Conservation (phyloP, 2,113 vertebrate species). For the Cyprinodon variegatus region DNA sequence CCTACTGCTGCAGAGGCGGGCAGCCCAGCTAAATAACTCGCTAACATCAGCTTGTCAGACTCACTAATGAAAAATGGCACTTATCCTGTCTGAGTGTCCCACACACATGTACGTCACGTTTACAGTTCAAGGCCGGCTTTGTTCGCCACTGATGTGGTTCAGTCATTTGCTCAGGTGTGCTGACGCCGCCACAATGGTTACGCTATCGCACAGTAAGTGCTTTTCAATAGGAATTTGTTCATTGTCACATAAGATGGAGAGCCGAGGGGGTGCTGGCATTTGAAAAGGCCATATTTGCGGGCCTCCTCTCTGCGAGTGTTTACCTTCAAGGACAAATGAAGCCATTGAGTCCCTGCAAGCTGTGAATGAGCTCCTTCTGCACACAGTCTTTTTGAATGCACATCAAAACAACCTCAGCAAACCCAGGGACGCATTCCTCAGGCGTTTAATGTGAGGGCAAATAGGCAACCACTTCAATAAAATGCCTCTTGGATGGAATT, state of each 20-base stretch:
- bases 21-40: background rate
- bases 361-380: constrained; percentile 81
- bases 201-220: constrained; percentile 73
- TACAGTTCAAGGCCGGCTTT: constrained; percentile 56
- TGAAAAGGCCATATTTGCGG: constrained; percentile 79
- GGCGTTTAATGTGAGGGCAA: constrained; percentile 81
- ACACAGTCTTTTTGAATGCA: constrained; percentile 74
- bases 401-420: constrained; percentile 82
- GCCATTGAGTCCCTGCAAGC: constrained; percentile 73
- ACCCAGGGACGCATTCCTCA: constrained; percentile 78
- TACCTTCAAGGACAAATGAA: constrained; percentile 79
- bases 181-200: constrained; percentile 58
- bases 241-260: constrained; percentile 79
- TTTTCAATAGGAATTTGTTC: constrained; percentile 77
- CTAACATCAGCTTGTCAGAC: constrained; percentile 27
- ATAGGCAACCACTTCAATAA: constrained; percentile 82
- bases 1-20: background rate
- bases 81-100: background rate
- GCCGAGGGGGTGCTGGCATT: constrained; percentile 70
- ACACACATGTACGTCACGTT: constrained; percentile 36
- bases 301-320: constrained; percentile 75
- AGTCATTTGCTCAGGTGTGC: constrained; percentile 75
- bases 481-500: constrained; percentile 75
- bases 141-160: constrained; percentile 39
- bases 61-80: constrained; percentile 9